phyloP scores from a whole-genome alignment of 2,113 vertebrate genomes.

The Catharus fuscescens region DNA sequence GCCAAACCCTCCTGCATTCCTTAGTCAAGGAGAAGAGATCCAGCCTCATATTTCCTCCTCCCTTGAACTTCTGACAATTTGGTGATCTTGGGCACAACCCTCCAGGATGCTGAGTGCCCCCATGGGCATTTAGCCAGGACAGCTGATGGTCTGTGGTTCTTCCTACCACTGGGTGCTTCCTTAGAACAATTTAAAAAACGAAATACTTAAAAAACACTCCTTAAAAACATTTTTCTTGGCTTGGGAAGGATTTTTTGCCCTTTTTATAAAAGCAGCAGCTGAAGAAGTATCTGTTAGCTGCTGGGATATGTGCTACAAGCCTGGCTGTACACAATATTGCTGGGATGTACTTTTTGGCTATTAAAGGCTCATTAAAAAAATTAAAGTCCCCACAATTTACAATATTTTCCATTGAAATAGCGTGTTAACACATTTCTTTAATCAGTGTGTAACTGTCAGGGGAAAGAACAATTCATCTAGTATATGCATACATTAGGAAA shows the following conservation, averaged over 20 bases:
- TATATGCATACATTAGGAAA: constrained; percentile 59
- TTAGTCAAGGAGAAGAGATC: background rate
- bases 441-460: constrained; percentile 47
- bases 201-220: background rate
- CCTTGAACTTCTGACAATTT: background rate
- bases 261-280: background rate
- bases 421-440: constrained; percentile 68
- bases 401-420: constrained; percentile 68
- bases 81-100: background rate
- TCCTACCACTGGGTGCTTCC: background rate
- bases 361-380: constrained; percentile 65
- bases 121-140: background rate
- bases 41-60: background rate
- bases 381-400: constrained; percentile 46
- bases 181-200: background rate
- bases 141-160: background rate
- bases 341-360: background rate
- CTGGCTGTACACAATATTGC: background rate
- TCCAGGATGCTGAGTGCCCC: background rate
- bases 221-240: background rate
- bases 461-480: constrained; percentile 63
- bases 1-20: background rate
- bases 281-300: background rate
- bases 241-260: background rate
- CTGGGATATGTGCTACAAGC: background rate